Conservation (phyloP, 1,140 invertebrate genomes). For the Drosophila melanogaster region Release_6_plus_ISO1_MT NT_037436.4:3266501-3267000, state of each 20-base stretch:
- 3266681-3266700: constrained; percentile 84
- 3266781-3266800: constrained; percentile 77
- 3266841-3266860: too few relatives aligned
- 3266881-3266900: constrained; percentile 62
- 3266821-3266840: constrained; percentile 1
- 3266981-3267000: constrained; percentile 5
- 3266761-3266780: constrained; percentile 66
- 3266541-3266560: constrained; percentile 44
- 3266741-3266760: constrained; percentile 13
- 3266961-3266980: constrained; percentile 15
- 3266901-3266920: constrained; percentile 64
- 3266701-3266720: constrained; percentile 84
- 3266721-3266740: constrained; percentile 61
- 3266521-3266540: constrained; percentile 19
- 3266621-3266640: constrained; percentile 39
- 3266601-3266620: constrained; percentile 1
- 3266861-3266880: constrained; percentile 21
- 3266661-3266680: constrained; percentile 84
- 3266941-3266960: constrained; percentile 13
- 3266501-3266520: constrained; percentile 32
- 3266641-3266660: constrained; percentile 73
- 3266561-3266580: constrained; percentile 46
- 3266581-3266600: constrained; percentile 18
- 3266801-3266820: constrained; percentile 37
- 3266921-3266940: constrained; percentile 31